A percentile compares a stretch with the other conserved stretches of the same genome.
phyloP scores from a whole-genome alignment of 2,113 vertebrate species.

The Tetrax tetrax region DNA sequence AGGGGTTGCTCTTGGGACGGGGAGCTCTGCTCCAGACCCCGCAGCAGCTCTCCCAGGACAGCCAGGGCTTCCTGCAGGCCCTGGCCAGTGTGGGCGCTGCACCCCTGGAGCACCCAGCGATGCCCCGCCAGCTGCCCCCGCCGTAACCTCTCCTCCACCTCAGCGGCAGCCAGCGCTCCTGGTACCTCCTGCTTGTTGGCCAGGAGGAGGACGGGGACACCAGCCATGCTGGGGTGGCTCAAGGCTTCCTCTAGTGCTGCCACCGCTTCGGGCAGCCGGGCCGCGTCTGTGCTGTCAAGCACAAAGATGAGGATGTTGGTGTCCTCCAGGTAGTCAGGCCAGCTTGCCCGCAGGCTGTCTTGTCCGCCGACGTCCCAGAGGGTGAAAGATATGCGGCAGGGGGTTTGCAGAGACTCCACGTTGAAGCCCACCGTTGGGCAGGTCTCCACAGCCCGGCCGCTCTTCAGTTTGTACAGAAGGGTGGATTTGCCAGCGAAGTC shows the following conservation, averaged over 20 bases:
- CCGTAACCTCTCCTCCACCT: slow-evolving; percentile 75
- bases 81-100: slow-evolving; percentile 78
- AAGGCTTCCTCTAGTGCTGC: slow-evolving; percentile 75
- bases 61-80: slow-evolving; percentile 81
- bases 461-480: slow-evolving; percentile 79
- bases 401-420: slow-evolving; percentile 78
- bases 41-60: slow-evolving; percentile 75
- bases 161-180: slow-evolving; percentile 63
- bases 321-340: slow-evolving; percentile 84
- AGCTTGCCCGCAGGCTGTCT: slow-evolving; percentile 78
- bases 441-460: slow-evolving; percentile 76
- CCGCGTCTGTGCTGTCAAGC: slow-evolving; percentile 80
- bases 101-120: slow-evolving; percentile 82
- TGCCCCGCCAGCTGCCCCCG: neutral
- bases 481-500: slow-evolving; percentile 77
- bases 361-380: slow-evolving; percentile 91
- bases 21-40: neutral
- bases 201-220: slow-evolving; percentile 84
- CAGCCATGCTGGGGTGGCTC: slow-evolving; percentile 69
- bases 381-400: slow-evolving; percentile 75
- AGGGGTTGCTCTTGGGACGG: neutral
- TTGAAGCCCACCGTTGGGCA: slow-evolving; percentile 90
- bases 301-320: slow-evolving; percentile 81
- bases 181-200: slow-evolving; percentile 90
- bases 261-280: slow-evolving; percentile 76